A percentile compares a stretch with the other conserved stretches of the same genome.
Conservation (phyloP, 2,797 vertebrate species). For the Neosilurus hyrtlii region DNA sequence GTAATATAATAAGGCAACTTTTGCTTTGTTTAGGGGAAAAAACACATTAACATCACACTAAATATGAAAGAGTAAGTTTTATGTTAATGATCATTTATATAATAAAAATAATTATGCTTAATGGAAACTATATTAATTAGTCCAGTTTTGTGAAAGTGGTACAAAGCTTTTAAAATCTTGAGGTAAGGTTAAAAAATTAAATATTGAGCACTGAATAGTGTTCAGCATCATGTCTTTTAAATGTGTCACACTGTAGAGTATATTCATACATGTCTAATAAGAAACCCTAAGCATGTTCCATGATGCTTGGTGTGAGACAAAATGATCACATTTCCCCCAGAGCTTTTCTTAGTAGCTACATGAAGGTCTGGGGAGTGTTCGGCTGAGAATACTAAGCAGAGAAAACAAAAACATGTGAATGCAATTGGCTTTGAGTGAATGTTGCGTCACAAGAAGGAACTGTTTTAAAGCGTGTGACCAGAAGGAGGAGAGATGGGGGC, state of each 20-base stretch:
- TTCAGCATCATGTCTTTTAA: neutral
- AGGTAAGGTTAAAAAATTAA: neutral
- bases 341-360: neutral
- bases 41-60: no score
- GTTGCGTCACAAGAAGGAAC: slow-evolving; percentile 58
- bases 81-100: neutral
- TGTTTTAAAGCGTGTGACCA: slow-evolving; percentile 62
- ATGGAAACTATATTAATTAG: neutral
- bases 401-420: neutral
- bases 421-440: slow-evolving; percentile 37
- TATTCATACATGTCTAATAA: neutral
- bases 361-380: neutral
- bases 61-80: neutral
- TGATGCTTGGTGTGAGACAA: neutral
- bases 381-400: slow-evolving; percentile 3
- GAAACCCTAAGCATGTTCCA: neutral
- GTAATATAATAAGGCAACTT: neutral
- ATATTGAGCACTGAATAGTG: neutral
- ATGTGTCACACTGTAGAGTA: neutral
- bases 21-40: neutral
- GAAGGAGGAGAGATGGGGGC: slow-evolving; percentile 56
- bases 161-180: neutral
- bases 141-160: neutral
- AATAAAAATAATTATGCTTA: neutral
- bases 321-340: neutral